phyloP scores from a whole-genome alignment of 2,797 vertebrate genomes.

The Percopsis omiscomaycus region DNA sequence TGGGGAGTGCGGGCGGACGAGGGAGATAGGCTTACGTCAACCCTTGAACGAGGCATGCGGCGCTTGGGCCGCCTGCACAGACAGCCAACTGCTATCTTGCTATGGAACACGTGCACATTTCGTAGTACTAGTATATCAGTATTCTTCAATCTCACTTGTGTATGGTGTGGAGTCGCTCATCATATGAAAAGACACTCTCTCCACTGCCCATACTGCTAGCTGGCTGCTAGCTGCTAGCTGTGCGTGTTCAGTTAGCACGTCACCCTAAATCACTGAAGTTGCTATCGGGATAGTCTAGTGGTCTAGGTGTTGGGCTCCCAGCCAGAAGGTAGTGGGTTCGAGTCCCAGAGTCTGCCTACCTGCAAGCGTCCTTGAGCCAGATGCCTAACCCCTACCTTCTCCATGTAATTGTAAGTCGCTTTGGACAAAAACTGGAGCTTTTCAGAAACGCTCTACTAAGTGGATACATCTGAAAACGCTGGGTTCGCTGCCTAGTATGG shows the following conservation, averaged over 20 bases:
- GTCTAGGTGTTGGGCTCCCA: no score
- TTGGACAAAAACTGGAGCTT: no score
- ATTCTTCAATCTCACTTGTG: background rate
- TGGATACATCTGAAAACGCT: no score
- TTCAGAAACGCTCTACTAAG: no score
- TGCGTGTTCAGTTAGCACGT: constrained; percentile 60
- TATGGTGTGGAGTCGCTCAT: background rate
- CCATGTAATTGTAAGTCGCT: no score
- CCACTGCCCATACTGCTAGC: constrained; percentile 13
- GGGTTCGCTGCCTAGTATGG: no score
- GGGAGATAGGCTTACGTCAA: constrained; percentile 68
- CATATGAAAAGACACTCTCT: background rate
- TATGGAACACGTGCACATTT: background rate
- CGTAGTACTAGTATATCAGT: background rate
- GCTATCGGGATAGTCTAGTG: constrained; percentile 9
- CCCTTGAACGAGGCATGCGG: constrained; percentile 61
- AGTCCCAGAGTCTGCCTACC: no score
- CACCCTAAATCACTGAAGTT: constrained; percentile 52
- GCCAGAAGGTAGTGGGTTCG: no score
- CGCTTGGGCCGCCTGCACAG: constrained; percentile 46
- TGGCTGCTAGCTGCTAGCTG: constrained; percentile 31
- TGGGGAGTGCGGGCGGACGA: constrained; percentile 5
- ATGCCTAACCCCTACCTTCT: no score
- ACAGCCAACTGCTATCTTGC: constrained; percentile 55
- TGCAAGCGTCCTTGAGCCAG: no score